Conservation (phyloP, 2,888 invertebrate genomes). For the Cerceris rybyensis region DNA sequence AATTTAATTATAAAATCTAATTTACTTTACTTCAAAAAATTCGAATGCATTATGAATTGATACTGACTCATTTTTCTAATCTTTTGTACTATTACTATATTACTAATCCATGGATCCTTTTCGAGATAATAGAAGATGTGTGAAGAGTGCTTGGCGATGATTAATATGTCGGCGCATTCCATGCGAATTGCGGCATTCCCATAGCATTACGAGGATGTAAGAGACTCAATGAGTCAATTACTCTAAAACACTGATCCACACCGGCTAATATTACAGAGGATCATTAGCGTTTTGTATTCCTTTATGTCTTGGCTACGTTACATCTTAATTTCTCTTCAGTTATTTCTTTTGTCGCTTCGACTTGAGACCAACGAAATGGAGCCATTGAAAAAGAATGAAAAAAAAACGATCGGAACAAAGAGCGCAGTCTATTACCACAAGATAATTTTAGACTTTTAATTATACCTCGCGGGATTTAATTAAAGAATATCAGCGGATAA, state of each 20-base stretch:
- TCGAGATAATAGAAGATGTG: constrained; percentile 1
- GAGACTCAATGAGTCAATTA: constrained; percentile 37
- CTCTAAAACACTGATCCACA: constrained; percentile 28
- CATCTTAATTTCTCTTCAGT: constrained; percentile 13
- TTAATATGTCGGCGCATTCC: constrained; percentile 33
- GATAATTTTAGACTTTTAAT: no score
- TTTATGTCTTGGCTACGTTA: constrained; percentile 4
- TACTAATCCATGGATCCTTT: no score
- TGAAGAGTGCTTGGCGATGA: constrained; percentile 13
- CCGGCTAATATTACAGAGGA: constrained; percentile 32
- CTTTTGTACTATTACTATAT: no score
- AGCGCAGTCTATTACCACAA: no score
- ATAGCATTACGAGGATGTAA: constrained; percentile 7
- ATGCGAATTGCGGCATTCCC: constrained; percentile 22
- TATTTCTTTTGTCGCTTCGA: not conserved
- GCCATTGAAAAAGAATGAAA: not conserved
- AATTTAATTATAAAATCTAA: no score
- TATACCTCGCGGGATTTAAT: no score
- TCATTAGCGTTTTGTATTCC: constrained; percentile 38
- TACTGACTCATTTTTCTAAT: no score
- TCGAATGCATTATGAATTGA: no score
- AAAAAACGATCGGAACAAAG: not conserved
- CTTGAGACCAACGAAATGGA: not conserved
- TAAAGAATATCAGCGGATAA: not conserved
- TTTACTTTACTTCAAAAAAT: no score